These are phyloP conservation scores for Falco punctatus DNA, from an alignment of 2,113 vertebrate genomes.

Conservation along the genomic window DNA sequence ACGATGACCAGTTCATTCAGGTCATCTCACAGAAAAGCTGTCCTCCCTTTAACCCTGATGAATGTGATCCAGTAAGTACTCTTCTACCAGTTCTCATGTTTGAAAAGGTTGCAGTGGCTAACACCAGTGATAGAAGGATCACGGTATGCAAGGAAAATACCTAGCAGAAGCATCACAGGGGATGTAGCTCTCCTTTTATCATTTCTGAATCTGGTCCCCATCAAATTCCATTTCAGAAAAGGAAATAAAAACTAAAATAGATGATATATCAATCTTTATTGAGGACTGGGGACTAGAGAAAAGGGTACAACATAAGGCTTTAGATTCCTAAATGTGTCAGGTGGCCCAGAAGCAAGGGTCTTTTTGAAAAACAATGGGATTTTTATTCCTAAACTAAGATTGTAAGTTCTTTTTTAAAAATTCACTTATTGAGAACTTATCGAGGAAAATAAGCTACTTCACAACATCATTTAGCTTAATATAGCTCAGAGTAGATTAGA, in stretches of 20 bases:
- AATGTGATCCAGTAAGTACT: slow-evolving; percentile 66
- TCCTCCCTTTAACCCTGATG: neutral
- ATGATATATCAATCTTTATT: neutral
- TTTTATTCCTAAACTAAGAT: neutral
- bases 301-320: neutral
- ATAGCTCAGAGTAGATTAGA: neutral
- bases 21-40: slow-evolving; percentile 52
- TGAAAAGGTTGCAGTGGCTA: neutral
- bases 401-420: neutral
- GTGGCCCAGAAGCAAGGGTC: neutral
- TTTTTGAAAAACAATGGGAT: neutral
- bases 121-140: neutral
- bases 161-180: neutral
- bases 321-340: neutral
- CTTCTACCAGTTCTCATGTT: neutral
- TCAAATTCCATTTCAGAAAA: neutral
- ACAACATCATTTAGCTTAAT: neutral
- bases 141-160: neutral
- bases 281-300: neutral
- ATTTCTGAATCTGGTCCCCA: neutral
- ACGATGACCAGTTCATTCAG: neutral
- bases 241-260: neutral
- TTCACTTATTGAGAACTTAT: neutral
- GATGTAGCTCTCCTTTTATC: neutral
- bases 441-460: neutral